Conservation (phyloP, 2,888 invertebrate genomes). For the Allophyes oxyacanthae region DNA sequence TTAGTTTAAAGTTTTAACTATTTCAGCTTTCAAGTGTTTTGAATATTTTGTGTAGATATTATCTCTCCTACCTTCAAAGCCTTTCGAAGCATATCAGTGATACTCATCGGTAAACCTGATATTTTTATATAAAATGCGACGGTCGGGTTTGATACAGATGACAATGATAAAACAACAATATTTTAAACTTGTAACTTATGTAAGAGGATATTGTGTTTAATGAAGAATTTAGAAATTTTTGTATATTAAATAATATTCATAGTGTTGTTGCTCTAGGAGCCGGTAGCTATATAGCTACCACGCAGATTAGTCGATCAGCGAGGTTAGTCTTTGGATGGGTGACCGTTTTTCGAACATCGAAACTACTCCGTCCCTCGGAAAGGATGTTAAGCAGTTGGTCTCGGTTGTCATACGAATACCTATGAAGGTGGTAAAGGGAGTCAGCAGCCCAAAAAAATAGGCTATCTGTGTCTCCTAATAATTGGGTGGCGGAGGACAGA, state of each 20-base stretch:
- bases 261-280: too few species aligned
- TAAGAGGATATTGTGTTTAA: constrained; percentile 9
- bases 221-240: constrained; percentile 2
- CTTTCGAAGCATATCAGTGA: constrained; percentile 59
- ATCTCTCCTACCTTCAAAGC: constrained; percentile 59
- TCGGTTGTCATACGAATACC: too few species aligned
- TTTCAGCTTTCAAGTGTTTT: constrained; percentile 46
- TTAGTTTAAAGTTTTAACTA: constrained; percentile 44
- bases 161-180: constrained; percentile 43
- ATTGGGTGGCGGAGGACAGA: too few species aligned
- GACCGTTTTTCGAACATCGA: too few species aligned
- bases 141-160: constrained; percentile 50
- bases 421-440: too few species aligned
- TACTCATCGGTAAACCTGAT: constrained; percentile 72
- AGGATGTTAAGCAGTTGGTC: too few species aligned
- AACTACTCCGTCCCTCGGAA: too few species aligned
- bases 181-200: constrained; percentile 26
- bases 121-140: constrained; percentile 62
- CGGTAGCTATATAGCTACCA: too few species aligned
- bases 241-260: neutral
- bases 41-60: constrained; percentile 55
- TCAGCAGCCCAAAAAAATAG: too few species aligned
- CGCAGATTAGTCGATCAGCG: too few species aligned
- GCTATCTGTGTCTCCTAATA: too few species aligned
- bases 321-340: too few species aligned